phyloP scores from a whole-genome alignment of 2,797 vertebrate genomes.

The Melanotaenia nigrans region DNA sequence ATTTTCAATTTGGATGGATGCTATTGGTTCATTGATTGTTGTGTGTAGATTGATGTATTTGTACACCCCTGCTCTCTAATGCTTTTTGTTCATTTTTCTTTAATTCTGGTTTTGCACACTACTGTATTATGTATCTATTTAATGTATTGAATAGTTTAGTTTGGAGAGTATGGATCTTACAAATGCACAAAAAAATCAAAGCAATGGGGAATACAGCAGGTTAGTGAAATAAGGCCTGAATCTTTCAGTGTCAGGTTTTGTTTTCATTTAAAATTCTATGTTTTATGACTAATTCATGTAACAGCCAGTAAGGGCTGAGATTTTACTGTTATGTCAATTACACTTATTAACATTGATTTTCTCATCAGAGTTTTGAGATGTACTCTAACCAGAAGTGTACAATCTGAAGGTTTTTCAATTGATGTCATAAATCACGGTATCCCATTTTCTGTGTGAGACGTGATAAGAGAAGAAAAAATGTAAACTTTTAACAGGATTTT shows the following conservation, averaged over 20 bases:
- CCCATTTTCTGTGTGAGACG: background rate
- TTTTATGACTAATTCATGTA: background rate
- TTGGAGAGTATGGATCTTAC: background rate
- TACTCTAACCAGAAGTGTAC: background rate
- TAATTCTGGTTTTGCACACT: conserved; percentile 10
- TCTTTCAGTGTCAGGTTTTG: background rate
- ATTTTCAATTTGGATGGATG: too few relatives aligned
- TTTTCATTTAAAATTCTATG: background rate
- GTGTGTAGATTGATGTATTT: too few relatives aligned
- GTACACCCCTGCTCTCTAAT: too few relatives aligned
- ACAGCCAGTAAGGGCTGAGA: background rate
- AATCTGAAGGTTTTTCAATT: conserved; percentile 1
- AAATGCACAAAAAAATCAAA: conserved; percentile 9
- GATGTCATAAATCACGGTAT: background rate
- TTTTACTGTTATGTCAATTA: background rate
- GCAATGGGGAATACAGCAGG: conserved; percentile 4
- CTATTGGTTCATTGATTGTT: too few relatives aligned
- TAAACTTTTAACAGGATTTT: conserved; percentile 8
- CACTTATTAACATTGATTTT: background rate
- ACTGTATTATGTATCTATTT: background rate
- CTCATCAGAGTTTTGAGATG: background rate
- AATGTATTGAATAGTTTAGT: conserved; percentile 29
- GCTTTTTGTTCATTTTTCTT: conserved; percentile 4
- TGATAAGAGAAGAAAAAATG: background rate
- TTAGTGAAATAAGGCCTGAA: background rate